Percentiles rank a stretch among this genome's conserved stretches.
These are phyloP conservation scores for Dendrocopos noguchii DNA, from an alignment of 2,113 vertebrate genomes.

Conservation along the genomic window DNA sequence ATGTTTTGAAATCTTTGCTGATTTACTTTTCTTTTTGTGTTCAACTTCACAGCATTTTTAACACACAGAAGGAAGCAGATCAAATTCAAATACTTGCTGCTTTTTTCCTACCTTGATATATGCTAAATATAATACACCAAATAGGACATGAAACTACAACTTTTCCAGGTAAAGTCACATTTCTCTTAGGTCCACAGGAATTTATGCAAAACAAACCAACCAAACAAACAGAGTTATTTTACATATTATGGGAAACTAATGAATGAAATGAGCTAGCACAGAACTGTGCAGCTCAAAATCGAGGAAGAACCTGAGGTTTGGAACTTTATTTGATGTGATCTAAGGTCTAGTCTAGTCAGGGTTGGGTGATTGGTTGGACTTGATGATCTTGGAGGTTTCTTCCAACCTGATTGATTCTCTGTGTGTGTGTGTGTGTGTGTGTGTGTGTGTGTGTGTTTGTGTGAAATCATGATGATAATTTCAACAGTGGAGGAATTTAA, in stretches of 20 bases:
- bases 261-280: background rate
- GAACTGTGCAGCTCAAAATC: no score
- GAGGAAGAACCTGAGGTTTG: no score
- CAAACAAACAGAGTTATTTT: slow-evolving; percentile 2
- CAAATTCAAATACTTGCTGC: background rate
- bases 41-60: background rate
- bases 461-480: background rate
- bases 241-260: slow-evolving; percentile 18
- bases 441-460: no score
- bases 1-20: background rate
- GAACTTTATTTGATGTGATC: no score
- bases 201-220: background rate
- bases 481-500: background rate
- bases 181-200: background rate
- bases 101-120: background rate
- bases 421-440: no score
- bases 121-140: background rate
- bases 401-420: no score
- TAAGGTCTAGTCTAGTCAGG: no score
- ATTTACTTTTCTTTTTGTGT: background rate
- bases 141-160: background rate
- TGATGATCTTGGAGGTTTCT: no score
- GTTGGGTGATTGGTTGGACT: no score
- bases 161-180: background rate
- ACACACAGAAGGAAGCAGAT: background rate